A percentile compares a stretch with the other conserved stretches of the same genome.
Conservation (phyloP, 2,888 invertebrate species). For the Steromphala cineraria region DNA sequence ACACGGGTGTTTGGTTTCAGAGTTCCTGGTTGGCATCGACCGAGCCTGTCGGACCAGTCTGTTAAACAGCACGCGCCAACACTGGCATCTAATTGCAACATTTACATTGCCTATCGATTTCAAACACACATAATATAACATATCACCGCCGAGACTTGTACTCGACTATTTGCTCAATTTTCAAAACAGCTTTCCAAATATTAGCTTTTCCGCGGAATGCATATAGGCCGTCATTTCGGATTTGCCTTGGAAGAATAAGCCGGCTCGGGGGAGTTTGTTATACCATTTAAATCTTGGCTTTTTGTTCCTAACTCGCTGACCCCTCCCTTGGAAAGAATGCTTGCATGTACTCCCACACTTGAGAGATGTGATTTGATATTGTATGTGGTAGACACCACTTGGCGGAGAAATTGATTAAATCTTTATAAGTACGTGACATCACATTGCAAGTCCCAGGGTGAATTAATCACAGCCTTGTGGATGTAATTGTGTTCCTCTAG, state of each 20-base stretch:
- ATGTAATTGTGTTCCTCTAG: conserved; percentile 11
- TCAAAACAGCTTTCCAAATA: conserved; percentile 20
- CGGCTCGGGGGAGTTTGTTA: neutral
- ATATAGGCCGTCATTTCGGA: conserved; percentile 14
- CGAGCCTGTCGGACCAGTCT: neutral
- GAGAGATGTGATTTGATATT: neutral
- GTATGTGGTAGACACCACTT: conserved; percentile 6
- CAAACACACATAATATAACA: conserved; percentile 23
- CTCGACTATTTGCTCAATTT: conserved; percentile 9
- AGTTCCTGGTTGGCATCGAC: conserved; percentile 6
- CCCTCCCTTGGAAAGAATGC: neutral
- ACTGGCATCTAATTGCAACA: conserved; percentile 18
- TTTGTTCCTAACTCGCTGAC: conserved; percentile 17
- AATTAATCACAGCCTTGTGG: conserved; percentile 14
- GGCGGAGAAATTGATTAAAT: conserved; percentile 13
- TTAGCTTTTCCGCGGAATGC: conserved; percentile 17
- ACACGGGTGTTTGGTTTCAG: conserved; percentile 12
- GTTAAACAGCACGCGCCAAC: conserved; percentile 12
- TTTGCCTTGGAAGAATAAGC: conserved; percentile 1
- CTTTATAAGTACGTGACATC: conserved; percentile 13
- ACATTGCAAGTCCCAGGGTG: neutral
- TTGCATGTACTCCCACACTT: neutral
- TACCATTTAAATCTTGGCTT: conserved; percentile 14
- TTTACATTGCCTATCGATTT: conserved; percentile 22
- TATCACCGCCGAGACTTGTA: neutral